A percentile compares a stretch with the other conserved stretches of the same genome.
phyloP scores from a whole-genome alignment of 2,113 vertebrate species.

The Merops nubicus region DNA sequence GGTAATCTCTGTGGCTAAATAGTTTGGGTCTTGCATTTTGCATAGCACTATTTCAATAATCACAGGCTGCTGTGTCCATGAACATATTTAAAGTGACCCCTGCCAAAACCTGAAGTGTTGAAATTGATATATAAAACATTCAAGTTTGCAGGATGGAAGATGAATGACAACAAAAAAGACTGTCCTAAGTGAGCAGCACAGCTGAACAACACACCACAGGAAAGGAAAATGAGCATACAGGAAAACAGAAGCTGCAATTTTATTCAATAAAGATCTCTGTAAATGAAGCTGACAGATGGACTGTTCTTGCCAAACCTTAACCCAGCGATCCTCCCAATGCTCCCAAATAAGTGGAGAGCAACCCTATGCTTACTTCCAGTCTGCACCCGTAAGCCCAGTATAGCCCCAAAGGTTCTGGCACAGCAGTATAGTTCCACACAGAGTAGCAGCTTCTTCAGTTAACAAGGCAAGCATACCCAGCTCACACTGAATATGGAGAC shows the following conservation, averaged over 20 bases:
- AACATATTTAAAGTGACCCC: background rate
- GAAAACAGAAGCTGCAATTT: conserved; percentile 41
- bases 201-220: background rate
- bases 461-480: background rate
- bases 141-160: background rate
- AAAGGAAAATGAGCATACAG: background rate
- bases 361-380: background rate
- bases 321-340: background rate
- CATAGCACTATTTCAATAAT: background rate
- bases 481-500: background rate
- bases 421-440: rapidly evolving
- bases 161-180: background rate
- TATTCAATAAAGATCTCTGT: background rate
- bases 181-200: background rate
- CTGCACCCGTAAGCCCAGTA: background rate
- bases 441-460: background rate
- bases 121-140: background rate
- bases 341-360: background rate
- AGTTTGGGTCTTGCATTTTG: background rate
- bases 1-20: background rate
- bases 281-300: conserved; percentile 22
- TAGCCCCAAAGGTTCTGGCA: background rate
- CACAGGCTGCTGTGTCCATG: background rate
- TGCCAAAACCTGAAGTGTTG: background rate
- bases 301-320: background rate